These are phyloP conservation scores for Tupiocoris notatus DNA, from an alignment of 2,888 invertebrate species.

Conservation along the genomic window DNA sequence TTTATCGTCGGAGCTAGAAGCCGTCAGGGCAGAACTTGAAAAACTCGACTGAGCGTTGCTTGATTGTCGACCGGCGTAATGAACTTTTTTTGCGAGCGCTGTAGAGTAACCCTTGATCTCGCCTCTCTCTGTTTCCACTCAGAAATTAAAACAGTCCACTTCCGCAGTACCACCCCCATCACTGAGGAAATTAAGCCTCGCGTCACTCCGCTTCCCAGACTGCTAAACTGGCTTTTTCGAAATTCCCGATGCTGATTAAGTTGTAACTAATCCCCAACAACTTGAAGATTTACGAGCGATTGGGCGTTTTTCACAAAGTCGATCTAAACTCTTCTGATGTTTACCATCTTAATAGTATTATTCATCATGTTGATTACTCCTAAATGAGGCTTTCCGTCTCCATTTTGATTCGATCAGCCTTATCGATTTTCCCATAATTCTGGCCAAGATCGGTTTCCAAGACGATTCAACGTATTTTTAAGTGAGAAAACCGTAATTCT, in stretches of 20 bases:
- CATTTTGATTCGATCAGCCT: too few species aligned
- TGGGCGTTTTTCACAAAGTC: too few species aligned
- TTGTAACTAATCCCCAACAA: not conserved
- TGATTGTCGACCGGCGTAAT: constrained; percentile 33
- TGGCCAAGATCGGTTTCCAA: too few species aligned
- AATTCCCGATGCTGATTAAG: not conserved
- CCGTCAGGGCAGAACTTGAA: constrained; percentile 34
- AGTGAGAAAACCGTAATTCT: too few species aligned
- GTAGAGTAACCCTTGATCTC: not conserved
- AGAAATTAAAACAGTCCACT: constrained; percentile 17
- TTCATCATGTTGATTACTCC: too few species aligned
- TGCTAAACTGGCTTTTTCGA: not conserved
- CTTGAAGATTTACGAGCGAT: too few species aligned
- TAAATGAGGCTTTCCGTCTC: too few species aligned
- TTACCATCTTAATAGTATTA: too few species aligned
- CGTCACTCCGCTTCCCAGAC: not conserved
- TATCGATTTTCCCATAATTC: too few species aligned
- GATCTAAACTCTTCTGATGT: too few species aligned
- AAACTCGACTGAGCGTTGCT: constrained; percentile 26
- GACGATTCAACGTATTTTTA: too few species aligned
- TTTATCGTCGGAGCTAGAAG: constrained; percentile 22
- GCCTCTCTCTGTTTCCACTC: constrained; percentile 2
- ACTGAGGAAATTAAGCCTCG: not conserved
- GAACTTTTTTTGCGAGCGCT: constrained; percentile 21
- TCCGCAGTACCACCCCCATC: not conserved